Conservation (phyloP, 2,888 invertebrate species). For the Leptinotarsa peninsularis region DNA sequence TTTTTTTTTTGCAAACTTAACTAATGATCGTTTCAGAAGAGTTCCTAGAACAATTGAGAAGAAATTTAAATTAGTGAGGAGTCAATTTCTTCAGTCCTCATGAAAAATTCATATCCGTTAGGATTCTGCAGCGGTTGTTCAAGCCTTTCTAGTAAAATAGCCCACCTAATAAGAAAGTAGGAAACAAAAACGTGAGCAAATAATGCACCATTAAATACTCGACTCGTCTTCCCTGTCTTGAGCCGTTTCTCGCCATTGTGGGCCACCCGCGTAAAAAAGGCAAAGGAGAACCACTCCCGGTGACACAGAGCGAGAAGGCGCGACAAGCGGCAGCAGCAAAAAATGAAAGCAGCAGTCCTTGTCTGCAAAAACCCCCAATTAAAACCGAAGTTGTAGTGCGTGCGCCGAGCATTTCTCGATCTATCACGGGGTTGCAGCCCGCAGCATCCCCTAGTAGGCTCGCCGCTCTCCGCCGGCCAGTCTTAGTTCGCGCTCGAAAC, state of each 20-base stretch:
- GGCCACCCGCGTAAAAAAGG: slow-evolving; percentile 30
- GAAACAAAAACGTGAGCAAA: slow-evolving; percentile 31
- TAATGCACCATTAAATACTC: slow-evolving; percentile 30
- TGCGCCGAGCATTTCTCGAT: slow-evolving; percentile 67
- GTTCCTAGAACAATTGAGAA: no score
- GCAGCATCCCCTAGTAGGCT: slow-evolving; percentile 65
- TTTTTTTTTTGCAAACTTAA: no score
- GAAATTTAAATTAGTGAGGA: no score
- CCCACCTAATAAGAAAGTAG: slow-evolving; percentile 24
- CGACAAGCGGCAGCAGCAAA: slow-evolving; percentile 47
- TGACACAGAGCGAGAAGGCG: slow-evolving; percentile 39
- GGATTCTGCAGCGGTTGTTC: no score
- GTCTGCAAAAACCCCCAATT: slow-evolving; percentile 66
- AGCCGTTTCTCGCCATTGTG: slow-evolving; percentile 21
- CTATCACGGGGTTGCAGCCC: slow-evolving; percentile 63
- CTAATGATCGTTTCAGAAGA: no score
- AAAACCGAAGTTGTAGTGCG: slow-evolving; percentile 66
- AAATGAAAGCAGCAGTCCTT: slow-evolving; percentile 53
- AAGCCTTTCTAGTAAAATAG: neutral
- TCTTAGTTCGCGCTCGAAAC: slow-evolving; percentile 63
- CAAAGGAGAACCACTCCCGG: slow-evolving; percentile 28
- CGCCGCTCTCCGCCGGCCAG: slow-evolving; percentile 57
- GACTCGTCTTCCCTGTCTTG: slow-evolving; percentile 26
- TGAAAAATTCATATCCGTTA: no score
- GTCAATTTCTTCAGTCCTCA: no score